A percentile compares a stretch with the other conserved stretches of the same genome.
Evolutionary conservation across 2,797 vertebrate species (phyloP).

Genomic region (Lycodopsis pacificus): DNA sequence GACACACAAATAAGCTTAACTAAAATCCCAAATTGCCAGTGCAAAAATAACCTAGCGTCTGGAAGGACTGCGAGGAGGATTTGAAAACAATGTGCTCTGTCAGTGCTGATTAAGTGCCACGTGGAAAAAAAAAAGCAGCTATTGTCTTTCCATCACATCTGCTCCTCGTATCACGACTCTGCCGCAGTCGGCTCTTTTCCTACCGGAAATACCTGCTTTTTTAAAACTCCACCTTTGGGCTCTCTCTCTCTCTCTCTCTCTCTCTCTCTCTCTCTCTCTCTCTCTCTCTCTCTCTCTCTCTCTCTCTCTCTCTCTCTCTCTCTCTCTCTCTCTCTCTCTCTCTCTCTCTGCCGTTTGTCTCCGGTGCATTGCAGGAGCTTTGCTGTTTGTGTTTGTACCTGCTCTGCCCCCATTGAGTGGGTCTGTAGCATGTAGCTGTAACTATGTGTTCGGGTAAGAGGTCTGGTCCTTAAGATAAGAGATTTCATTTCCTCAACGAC

Average conservation of each 20-base stretch:
- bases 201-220: conserved; percentile 17
- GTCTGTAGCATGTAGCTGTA: background rate
- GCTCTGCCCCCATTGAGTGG: background rate
- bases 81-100: conserved; percentile 19
- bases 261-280: background rate
- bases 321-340: background rate
- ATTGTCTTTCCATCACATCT: background rate
- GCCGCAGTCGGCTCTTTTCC: background rate
- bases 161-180: background rate
- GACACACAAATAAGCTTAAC: conserved; percentile 26
- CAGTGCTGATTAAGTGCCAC: conserved; percentile 4
- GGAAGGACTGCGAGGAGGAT: conserved; percentile 1
- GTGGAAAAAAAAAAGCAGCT: background rate
- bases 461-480: background rate
- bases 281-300: background rate
- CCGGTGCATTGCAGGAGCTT: background rate
- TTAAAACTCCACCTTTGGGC: background rate
- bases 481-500: background rate
- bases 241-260: background rate
- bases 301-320: background rate
- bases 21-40: conserved; percentile 32
- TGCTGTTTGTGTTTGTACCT: background rate
- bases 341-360: background rate
- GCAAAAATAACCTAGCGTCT: conserved; percentile 19
- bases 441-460: background rate